These are phyloP conservation scores for Clusia tigrina DNA, from an alignment of 2,888 invertebrate species.

Conservation along the genomic window DNA sequence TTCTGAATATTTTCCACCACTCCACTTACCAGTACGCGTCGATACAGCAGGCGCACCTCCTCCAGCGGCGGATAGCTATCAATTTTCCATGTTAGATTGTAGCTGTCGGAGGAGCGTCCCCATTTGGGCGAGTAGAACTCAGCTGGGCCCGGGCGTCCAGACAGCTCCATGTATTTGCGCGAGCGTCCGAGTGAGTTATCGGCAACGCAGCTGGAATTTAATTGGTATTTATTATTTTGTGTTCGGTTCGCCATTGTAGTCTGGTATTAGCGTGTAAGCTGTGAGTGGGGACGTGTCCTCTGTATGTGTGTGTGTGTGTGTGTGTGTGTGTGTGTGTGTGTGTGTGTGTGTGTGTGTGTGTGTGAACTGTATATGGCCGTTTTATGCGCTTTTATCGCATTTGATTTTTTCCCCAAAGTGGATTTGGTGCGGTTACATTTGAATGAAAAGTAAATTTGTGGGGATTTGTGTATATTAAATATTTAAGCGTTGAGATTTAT, in stretches of 20 bases:
- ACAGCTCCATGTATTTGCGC: constrained; percentile 75
- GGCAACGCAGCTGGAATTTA: constrained; percentile 71
- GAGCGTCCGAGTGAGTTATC: constrained; percentile 75
- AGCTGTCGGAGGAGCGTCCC: constrained; percentile 69
- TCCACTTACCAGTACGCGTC: constrained; percentile 71
- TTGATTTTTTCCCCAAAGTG: background rate
- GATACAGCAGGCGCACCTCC: constrained; percentile 74
- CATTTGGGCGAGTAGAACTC: constrained; percentile 74
- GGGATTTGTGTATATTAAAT: background rate
- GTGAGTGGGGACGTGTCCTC: constrained; percentile 13
- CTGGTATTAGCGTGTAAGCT: constrained; percentile 5
- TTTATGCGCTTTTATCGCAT: constrained; percentile 20
- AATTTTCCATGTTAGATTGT: constrained; percentile 75
- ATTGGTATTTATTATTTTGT: constrained; percentile 39
- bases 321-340: constrained; percentile 4
- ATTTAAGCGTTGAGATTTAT: background rate
- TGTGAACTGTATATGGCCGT: constrained; percentile 5
- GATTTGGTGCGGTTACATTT: background rate
- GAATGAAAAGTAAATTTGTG: background rate
- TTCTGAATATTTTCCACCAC: background rate
- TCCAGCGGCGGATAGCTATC: constrained; percentile 78
- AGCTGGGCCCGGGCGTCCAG: constrained; percentile 75
- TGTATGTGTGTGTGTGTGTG: constrained; percentile 12
- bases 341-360: constrained; percentile 15
- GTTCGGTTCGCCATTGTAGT: constrained; percentile 8